Base-by-base conservation (phyloP, 1,140 invertebrate species). In the Mesaphorura yosii region DNA sequence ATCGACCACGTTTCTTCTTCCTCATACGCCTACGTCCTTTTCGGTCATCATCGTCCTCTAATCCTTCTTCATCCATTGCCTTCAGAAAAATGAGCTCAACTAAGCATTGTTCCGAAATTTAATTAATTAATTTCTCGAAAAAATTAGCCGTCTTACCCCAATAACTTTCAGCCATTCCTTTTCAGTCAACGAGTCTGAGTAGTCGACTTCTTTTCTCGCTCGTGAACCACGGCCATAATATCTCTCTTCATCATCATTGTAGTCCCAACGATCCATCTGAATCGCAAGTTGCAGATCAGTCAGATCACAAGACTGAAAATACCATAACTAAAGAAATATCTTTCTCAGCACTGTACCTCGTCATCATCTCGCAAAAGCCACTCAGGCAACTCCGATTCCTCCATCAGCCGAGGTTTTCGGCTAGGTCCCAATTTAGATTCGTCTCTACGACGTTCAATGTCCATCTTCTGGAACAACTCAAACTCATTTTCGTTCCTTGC, bases 171-270 rank as follows among this genome's bases (percentile, higher is more conserved):
- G 65, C 75, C 75, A 82, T 60, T 82, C 77, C 59, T 75, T 75
- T 47, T 82, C 80, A 27, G 77, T 78, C 2, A 82, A 63, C n/a
- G 73, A 70, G 63, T 82, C 78, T 14, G 76, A 72, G 65, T 82
- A 83, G 65, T 82, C 79, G 5, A 82, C 77, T 64, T 83, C 81
- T 65, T 81, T 82, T n/a, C 78, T 66, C 49, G 75, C 72, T 46
- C 80, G 64, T 25, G 75, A 75, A 25, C 78, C 76, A 26, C 77
- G 56, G 7, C 68, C 68, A 40, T 51, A 59, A 37, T 57, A 58
- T 17, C 59, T 53, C 71, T 65, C 65, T 70, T 58, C 59, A 12
- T 60, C 58, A 27, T 61, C 59, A 22, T 34, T 50, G 4, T 53
- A 51, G 3, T 63, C 61, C 58, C 61, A 60, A n/a, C 42, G 37